Evolutionary conservation across 2,797 vertebrate genomes (phyloP).

Genomic region (Orientallactaga sibirica): DNA sequence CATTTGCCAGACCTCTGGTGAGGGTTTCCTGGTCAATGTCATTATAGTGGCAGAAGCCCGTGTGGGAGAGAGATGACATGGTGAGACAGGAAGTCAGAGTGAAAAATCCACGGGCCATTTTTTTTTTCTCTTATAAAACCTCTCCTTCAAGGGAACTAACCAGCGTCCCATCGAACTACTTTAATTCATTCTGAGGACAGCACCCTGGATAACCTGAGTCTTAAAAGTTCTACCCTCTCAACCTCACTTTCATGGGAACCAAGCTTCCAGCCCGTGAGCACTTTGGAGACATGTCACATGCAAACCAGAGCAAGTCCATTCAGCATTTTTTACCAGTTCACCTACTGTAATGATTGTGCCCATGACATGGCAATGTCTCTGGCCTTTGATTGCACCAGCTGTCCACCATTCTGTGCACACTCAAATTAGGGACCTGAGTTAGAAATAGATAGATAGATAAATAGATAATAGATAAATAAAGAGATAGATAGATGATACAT

Average conservation of each 20-base stretch:
- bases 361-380: neutral
- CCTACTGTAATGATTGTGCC: too few relatives aligned
- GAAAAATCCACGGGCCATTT: neutral
- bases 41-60: too few relatives aligned
- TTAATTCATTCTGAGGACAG: neutral
- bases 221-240: neutral
- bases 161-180: too few relatives aligned
- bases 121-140: neutral
- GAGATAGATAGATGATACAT: neutral
- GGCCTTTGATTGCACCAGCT: neutral
- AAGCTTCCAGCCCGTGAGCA: neutral
- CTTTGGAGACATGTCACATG: neutral
- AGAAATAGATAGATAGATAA: neutral
- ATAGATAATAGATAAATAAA: too few relatives aligned
- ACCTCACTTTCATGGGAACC: too few relatives aligned
- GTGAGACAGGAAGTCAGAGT: neutral
- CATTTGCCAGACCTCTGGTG: neutral
- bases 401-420: too few relatives aligned
- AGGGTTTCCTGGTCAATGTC: neutral
- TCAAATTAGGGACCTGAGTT: neutral
- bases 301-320: neutral
- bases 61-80: neutral
- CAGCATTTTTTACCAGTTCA: too few relatives aligned
- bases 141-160: neutral
- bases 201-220: too few relatives aligned